Conservation (phyloP, 1,140 invertebrate genomes). For the Caerostris darwini region DNA sequence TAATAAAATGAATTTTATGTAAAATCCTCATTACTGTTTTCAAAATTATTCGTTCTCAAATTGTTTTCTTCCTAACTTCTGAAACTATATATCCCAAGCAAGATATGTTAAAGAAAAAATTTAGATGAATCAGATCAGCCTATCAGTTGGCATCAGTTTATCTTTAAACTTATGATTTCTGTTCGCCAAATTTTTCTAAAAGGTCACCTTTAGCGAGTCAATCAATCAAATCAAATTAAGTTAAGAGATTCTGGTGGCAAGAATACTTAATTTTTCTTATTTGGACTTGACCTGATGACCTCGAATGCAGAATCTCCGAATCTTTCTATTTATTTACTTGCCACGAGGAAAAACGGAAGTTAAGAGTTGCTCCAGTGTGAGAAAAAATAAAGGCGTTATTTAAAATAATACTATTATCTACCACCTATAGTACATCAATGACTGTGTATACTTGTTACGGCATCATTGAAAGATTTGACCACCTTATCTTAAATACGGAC, state of each 20-base stretch:
- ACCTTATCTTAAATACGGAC: conserved; percentile 3
- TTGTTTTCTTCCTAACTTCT: too few relatives aligned
- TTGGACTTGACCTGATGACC: conserved; percentile 22
- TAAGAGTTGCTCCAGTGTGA: neutral
- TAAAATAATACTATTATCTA: neutral
- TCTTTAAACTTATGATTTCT: neutral
- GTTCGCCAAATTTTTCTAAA: neutral
- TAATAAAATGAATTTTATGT: too few relatives aligned
- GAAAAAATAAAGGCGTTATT: neutral
- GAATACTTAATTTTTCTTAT: neutral
- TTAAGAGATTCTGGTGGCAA: neutral
- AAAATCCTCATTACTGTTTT: too few relatives aligned
- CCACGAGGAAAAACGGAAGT: neutral
- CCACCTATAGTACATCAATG: neutral
- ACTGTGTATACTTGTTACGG: neutral
- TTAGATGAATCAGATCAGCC: neutral
- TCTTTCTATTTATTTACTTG: conserved; percentile 8
- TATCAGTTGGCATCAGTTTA: neutral
- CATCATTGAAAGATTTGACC: neutral
- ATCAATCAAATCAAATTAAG: neutral
- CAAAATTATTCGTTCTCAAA: too few relatives aligned
- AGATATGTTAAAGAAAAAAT: too few relatives aligned
- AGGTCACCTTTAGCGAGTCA: neutral
- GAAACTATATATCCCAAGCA: too few relatives aligned
- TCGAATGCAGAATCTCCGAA: neutral